Conservation (phyloP, 2,797 vertebrate genomes). For the Sylvia borin region DNA sequence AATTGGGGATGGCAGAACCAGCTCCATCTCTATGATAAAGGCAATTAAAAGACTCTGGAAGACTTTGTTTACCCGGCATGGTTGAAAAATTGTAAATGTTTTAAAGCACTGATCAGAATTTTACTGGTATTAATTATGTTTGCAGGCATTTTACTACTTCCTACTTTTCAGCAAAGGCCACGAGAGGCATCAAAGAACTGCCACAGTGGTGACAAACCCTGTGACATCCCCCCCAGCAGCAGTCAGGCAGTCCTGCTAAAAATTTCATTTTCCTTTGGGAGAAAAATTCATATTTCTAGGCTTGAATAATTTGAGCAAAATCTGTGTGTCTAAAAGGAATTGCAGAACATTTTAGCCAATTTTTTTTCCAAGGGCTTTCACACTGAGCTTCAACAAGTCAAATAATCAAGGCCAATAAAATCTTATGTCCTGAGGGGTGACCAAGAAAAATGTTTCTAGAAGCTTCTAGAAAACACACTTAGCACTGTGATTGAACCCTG, state of each 20-base stretch:
- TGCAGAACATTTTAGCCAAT: not conserved
- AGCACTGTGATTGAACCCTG: conserved; percentile 12
- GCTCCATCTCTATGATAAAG: not conserved
- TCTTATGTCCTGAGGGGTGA: not conserved
- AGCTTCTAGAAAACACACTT: conserved; percentile 3
- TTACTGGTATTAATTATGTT: conserved; percentile 14
- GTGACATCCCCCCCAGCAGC: not conserved
- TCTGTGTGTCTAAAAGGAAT: not conserved
- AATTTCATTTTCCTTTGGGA: not conserved
- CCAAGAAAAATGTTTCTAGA: conserved; percentile 39
- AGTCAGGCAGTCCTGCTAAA: conserved; percentile 15
- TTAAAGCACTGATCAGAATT: not conserved
- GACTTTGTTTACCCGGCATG: not conserved
- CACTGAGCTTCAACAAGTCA: not conserved
- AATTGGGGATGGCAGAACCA: not conserved
- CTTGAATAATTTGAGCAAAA: not conserved
- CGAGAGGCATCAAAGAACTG: not conserved
- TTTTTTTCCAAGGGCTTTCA: not conserved
- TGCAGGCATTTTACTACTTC: conserved; percentile 14
- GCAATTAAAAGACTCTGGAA: not conserved
- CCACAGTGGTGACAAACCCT: not conserved
- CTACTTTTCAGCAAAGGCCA: conserved; percentile 8
- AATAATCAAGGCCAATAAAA: not conserved
- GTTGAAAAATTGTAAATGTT: not conserved
- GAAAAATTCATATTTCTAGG: not conserved